Percentiles rank a stretch among this genome's conserved stretches.
Evolutionary conservation across 2,113 vertebrate species (phyloP).

Genomic region (Smithornis capensis): DNA sequence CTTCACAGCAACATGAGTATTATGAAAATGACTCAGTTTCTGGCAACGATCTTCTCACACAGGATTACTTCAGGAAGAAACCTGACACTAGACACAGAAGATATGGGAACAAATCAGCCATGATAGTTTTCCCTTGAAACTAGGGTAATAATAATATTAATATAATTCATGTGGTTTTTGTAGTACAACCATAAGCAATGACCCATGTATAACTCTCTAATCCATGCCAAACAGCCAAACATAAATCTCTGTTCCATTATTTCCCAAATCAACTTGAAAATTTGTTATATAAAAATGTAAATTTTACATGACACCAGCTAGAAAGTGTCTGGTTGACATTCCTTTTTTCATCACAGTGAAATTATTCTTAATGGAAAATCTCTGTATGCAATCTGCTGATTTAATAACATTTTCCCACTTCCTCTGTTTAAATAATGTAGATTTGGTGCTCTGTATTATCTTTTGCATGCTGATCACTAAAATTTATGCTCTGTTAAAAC

Average conservation of each 20-base stretch:
- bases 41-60: background rate
- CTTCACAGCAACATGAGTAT: background rate
- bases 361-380: background rate
- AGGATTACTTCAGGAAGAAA: background rate
- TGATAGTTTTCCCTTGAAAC: background rate
- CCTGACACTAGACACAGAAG: background rate
- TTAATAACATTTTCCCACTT: background rate
- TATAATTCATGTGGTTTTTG: background rate
- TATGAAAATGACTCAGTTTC: background rate
- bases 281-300: background rate
- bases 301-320: background rate
- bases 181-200: background rate
- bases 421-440: background rate
- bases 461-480: background rate
- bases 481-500: background rate
- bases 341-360: background rate
- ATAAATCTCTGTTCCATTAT: background rate
- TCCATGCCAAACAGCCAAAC: background rate
- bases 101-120: background rate
- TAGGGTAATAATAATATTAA: background rate
- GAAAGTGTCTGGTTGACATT: background rate
- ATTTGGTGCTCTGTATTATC: background rate
- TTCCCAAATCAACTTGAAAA: background rate
- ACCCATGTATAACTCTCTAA: background rate
- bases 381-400: background rate